Conservation (phyloP, 2,888 invertebrate genomes). For the Dichetophora obliterata region DNA sequence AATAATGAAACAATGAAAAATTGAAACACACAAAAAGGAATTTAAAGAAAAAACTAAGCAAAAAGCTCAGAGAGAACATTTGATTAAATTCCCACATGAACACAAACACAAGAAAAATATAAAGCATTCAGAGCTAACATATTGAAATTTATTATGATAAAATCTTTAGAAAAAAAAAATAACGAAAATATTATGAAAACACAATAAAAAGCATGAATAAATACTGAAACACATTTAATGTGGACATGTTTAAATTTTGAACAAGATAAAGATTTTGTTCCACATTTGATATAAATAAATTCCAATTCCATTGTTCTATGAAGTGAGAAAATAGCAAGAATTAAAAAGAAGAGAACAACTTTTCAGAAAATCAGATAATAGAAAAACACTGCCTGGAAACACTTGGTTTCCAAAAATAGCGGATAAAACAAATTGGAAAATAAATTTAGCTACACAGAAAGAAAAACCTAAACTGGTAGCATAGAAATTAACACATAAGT, state of each 20-base stretch:
- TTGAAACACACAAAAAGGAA: neutral
- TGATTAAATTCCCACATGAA: neutral
- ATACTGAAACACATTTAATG: constrained; percentile 36
- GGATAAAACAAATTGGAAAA: neutral
- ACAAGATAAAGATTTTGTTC: constrained; percentile 36
- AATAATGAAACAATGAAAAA: neutral
- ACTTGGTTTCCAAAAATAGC: too few relatives aligned
- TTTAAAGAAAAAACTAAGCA: neutral
- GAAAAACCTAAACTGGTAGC: too few relatives aligned
- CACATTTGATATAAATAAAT: neutral
- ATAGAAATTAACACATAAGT: too few relatives aligned
- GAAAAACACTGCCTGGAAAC: neutral
- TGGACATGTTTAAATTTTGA: constrained; percentile 38
- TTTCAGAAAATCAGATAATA: neutral
- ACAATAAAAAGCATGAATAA: neutral
- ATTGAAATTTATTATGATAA: neutral
- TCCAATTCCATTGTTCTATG: neutral
- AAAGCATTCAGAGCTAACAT: neutral
- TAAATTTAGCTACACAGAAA: too few relatives aligned
- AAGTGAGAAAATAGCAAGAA: neutral
- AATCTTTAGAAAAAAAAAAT: constrained; percentile 21
- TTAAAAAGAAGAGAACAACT: neutral
- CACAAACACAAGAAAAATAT: neutral
- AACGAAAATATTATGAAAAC: neutral
- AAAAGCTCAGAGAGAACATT: neutral